Percentiles rank a stretch among this genome's conserved stretches.
phyloP scores from a whole-genome alignment of 2,888 invertebrate genomes.

The Xylophagus ater region DNA sequence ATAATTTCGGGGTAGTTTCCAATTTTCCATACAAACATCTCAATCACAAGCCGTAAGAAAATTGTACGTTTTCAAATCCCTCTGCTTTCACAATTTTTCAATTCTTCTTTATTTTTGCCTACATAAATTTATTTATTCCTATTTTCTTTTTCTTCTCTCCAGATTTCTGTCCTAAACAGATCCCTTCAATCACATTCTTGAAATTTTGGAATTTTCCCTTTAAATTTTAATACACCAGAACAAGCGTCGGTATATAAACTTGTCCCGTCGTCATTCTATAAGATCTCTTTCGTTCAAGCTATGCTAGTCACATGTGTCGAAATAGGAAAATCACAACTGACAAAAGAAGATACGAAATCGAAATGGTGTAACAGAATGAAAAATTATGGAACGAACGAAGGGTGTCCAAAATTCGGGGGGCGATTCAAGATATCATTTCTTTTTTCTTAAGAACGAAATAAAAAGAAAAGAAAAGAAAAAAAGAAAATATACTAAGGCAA shows the following conservation, averaged over 20 bases:
- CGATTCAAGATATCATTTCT: neutral
- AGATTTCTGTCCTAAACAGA: conserved; percentile 1
- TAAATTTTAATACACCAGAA: conserved; percentile 9
- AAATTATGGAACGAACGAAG: neutral
- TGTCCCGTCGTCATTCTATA: no score
- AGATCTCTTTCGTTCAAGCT: no score
- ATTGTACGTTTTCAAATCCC: no score
- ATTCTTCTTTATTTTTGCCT: no score
- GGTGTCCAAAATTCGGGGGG: neutral
- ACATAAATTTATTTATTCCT: no score
- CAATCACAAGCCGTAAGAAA: no score
- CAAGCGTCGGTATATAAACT: conserved; percentile 3
- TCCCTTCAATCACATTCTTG: conserved; percentile 9
- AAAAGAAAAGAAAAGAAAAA: neutral
- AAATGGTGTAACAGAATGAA: neutral
- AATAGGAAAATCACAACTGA: conserved; percentile 5
- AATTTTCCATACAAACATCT: no score
- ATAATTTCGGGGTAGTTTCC: no score
- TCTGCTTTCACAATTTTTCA: no score
- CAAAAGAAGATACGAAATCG: conserved; percentile 1
- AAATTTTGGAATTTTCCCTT: conserved; percentile 4
- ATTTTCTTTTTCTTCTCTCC: neutral
- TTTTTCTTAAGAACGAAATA: neutral
- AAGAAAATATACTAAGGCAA: neutral
- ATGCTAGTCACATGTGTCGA: conserved; percentile 12